These are phyloP conservation scores for Ariopsis seemanni DNA, from an alignment of 2,113 vertebrate genomes.

Conservation along the genomic window DNA sequence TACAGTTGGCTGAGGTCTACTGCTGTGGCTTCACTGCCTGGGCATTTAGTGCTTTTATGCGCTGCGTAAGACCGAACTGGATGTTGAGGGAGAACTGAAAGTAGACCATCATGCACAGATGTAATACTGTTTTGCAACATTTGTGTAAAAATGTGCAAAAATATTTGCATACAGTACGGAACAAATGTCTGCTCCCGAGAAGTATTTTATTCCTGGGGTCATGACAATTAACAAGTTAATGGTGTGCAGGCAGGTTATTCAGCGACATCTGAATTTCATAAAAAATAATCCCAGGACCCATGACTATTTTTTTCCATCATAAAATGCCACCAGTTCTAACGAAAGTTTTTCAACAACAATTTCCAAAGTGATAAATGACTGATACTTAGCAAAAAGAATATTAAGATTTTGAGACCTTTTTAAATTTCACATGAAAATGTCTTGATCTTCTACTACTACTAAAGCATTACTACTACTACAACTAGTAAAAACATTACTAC, in stretches of 20 bases:
- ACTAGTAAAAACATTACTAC: too few relatives aligned
- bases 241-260: background rate
- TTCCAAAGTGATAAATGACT: background rate
- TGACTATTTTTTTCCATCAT: background rate
- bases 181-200: background rate
- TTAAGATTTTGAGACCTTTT: background rate
- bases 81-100: conserved; percentile 30
- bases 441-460: background rate
- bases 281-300: background rate
- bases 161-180: conserved; percentile 22
- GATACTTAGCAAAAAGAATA: background rate
- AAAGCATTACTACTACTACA: too few relatives aligned
- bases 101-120: background rate
- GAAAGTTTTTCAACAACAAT: background rate
- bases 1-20: conserved; percentile 40
- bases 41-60: conserved; percentile 44
- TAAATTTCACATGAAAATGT: background rate
- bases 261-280: background rate
- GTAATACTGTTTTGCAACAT: conserved; percentile 1
- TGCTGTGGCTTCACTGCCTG: conserved; percentile 30
- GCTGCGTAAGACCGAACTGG: conserved; percentile 14
- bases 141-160: conserved; percentile 9
- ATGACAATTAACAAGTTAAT: conserved; percentile 6
- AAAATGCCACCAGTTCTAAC: background rate
- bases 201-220: conserved; percentile 8